phyloP scores from a whole-genome alignment of 1,140 invertebrate species.

The Cephus cinctus region DNA sequence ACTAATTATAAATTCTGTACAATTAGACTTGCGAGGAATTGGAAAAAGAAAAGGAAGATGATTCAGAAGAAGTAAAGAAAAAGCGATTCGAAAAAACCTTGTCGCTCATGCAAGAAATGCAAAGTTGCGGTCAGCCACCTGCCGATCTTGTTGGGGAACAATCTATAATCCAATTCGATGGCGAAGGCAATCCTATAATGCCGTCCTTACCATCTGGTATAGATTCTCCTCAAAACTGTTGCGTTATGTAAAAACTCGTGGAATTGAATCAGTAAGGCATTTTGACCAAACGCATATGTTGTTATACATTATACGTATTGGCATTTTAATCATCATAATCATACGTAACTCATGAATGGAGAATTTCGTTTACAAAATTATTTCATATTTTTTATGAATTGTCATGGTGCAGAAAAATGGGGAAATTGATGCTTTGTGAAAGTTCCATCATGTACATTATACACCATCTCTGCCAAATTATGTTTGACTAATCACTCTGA shows the following conservation, averaged over 20 bases:
- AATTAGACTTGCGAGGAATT: conserved; percentile 68
- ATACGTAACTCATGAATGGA: no score
- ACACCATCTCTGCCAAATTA: no score
- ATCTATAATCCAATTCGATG: conserved; percentile 36
- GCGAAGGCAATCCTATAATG: conserved; percentile 33
- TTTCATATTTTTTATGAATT: no score
- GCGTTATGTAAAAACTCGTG: conserved; percentile 37
- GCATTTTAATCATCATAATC: no score
- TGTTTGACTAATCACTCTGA: no score
- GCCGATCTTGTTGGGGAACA: conserved; percentile 80
- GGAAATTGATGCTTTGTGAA: no score
- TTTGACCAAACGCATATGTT: no score
- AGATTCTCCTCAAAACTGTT: conserved; percentile 41
- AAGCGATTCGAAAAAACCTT: conserved; percentile 76
- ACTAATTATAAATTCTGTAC: not conserved
- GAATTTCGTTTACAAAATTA: no score
- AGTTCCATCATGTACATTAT: no score
- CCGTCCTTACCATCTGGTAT: conserved; percentile 30
- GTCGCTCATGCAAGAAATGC: conserved; percentile 83
- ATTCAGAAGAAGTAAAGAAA: conserved; percentile 72
- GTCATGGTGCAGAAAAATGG: no score
- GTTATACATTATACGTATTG: no score
- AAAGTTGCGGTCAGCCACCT: conserved; percentile 82
- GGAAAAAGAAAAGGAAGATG: conserved; percentile 70
- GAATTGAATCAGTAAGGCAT: no score